A percentile compares a stretch with the other conserved stretches of the same genome.
These are phyloP conservation scores for Poeciliopsis presidionis DNA, from an alignment of 2,797 vertebrate species.

Conservation along the genomic window DNA sequence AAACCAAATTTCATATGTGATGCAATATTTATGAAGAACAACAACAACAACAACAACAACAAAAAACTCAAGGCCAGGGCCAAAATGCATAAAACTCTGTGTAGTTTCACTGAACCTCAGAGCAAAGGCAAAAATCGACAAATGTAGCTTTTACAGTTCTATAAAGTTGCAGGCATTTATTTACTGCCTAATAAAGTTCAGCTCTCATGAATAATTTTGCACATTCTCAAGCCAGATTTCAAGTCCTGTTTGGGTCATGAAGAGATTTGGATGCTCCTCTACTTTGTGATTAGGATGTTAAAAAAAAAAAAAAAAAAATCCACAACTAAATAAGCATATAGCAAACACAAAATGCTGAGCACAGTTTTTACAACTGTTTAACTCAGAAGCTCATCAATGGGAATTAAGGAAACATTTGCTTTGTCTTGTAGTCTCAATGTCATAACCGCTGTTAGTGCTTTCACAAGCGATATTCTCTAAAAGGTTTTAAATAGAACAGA, in stretches of 20 bases:
- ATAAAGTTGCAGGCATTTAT: not conserved
- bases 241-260: not conserved
- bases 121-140: constrained; percentile 2
- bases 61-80: constrained; percentile 1
- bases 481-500: not conserved
- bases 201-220: constrained; percentile 10
- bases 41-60: not conserved
- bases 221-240: not conserved
- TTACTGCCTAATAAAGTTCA: constrained; percentile 2
- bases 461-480: not conserved
- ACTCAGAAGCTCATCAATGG: not conserved
- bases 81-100: not conserved
- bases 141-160: not conserved
- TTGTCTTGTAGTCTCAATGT: not conserved
- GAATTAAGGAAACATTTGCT: not conserved
- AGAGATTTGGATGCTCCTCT: not conserved
- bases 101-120: not conserved
- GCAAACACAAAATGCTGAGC: not conserved
- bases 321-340: not conserved
- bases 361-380: not conserved
- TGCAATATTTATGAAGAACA: not conserved
- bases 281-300: not conserved
- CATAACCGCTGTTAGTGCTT: not conserved
- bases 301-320: not conserved
- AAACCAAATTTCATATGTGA: constrained; percentile 2